Percentiles rank a stretch among this genome's conserved stretches.
Evolutionary conservation across 2,888 invertebrate genomes (phyloP).

Genomic region (Mimumesa dahlbomi): DNA sequence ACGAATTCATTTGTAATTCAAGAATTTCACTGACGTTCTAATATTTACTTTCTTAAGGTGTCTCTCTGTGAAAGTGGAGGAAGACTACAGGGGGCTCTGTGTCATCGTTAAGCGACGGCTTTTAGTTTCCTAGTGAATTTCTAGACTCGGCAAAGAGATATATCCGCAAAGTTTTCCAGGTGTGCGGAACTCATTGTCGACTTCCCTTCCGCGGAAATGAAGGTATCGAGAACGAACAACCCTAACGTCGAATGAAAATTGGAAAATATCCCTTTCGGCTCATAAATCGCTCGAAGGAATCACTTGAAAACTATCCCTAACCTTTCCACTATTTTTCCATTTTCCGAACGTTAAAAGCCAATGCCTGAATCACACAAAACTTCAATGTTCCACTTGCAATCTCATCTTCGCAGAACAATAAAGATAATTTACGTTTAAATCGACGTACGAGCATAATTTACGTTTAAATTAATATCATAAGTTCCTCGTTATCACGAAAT

Average conservation of each 20-base stretch:
- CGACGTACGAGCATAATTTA: too few species aligned
- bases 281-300: too few species aligned
- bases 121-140: constrained; percentile 49
- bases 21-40: background rate
- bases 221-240: constrained; percentile 47
- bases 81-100: constrained; percentile 34
- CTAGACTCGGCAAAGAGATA: constrained; percentile 39
- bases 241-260: background rate
- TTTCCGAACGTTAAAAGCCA: too few species aligned
- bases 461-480: too few species aligned
- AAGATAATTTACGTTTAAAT: too few species aligned
- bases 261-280: too few species aligned
- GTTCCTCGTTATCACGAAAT: too few species aligned
- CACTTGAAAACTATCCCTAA: background rate
- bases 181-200: constrained; percentile 54
- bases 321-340: background rate
- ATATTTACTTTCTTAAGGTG: too few species aligned
- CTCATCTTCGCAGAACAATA: too few species aligned
- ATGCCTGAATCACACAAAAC: too few species aligned
- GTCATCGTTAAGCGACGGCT: constrained; percentile 58
- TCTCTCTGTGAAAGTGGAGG: constrained; percentile 17
- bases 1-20: too few species aligned
- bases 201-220: constrained; percentile 31
- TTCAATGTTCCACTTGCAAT: too few species aligned
- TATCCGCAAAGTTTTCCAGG: constrained; percentile 55